phyloP scores from a whole-genome alignment of 92 coral and sea anemone genomes.

The Hydrozoanthus gracilis region DNA sequence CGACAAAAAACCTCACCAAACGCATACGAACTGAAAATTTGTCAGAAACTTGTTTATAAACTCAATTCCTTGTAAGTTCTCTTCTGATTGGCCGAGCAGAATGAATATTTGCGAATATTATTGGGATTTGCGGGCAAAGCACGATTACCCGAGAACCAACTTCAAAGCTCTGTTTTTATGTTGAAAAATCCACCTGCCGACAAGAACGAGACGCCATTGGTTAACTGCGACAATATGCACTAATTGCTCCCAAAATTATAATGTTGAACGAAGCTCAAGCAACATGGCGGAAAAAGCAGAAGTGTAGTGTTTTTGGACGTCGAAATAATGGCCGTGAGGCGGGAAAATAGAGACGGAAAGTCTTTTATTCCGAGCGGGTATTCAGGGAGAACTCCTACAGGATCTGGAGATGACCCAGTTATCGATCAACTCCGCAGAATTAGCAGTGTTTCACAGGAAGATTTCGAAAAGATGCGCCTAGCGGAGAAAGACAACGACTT shows the following conservation, averaged over 20 bases:
- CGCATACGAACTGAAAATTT: conserved; percentile 35
- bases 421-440: conserved; percentile 91
- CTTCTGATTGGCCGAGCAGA: conserved; percentile 8
- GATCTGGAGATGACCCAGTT: conserved; percentile 71
- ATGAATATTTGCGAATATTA: conserved; percentile 64
- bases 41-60: conserved; percentile 19
- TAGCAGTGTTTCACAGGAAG: conserved; percentile 98
- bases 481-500: conserved; percentile 98
- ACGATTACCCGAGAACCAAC: conserved; percentile 83
- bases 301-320: conserved; percentile 51
- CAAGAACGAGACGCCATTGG: conserved; percentile 60
- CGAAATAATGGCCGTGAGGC: conserved; percentile 84
- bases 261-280: conserved; percentile 73
- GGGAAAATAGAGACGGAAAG: conserved; percentile 68
- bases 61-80: not conserved
- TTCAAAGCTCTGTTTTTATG: conserved; percentile 72
- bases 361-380: conserved; percentile 79
- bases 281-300: conserved; percentile 88
- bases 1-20: not conserved
- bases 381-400: conserved; percentile 61
- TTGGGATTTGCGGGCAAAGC: conserved; percentile 81
- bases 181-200: conserved; percentile 79
- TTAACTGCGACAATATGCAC: conserved; percentile 68
- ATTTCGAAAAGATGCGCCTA: conserved; percentile 95
- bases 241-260: conserved; percentile 87